Evolutionary conservation across 2,888 invertebrate species (phyloP), one percentile per base, ranked within the genome.

Genomic region (Geotrupes spiniger): DNA sequence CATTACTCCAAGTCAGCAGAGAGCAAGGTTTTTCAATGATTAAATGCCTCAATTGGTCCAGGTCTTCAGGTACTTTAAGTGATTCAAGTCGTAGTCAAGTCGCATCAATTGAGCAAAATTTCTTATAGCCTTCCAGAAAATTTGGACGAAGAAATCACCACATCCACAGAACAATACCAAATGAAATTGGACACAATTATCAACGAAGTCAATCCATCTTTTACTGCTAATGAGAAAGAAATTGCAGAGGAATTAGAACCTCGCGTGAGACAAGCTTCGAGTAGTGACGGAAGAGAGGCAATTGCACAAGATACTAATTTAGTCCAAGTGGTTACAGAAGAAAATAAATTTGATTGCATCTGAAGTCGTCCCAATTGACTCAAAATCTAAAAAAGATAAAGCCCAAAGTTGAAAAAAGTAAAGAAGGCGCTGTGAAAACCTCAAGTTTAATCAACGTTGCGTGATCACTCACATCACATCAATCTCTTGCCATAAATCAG

Each of bases 301-400:
- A 5, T 12, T 2, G 5, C 14, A 4, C 5, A 31, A 31, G 31
- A 31, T 36, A 45, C 15, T n/a, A 11, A 16, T 17, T 15, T 10
- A 11, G n/a, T 8, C 15, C 12, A 25, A 21, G 15, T n/a, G n/a
- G n/a, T n/a, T n/a, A n/a, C 21, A 11, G 27, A 40, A 29, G 17
- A 27, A 10, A 25, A 38, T 40, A 36, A 12, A n/a, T 10, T 12
- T 8, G 12, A 14, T 15, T 16, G 2, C 6, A 47, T 17, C 5
- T 8, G 31, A 44, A 31, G 14, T 4, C 9, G 5, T n/a, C 14
- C 1, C 31, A 9, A 9, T 1, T 6, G 12, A 2, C 2, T 12
- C 11, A n/a, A 31, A 31, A 15, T 21, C 12, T 29, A 31, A 42
- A 36, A 43, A 43, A 25, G 17, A 33, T 16, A 42, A 42, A 42